Percentiles rank a stretch among this genome's conserved stretches.
These are phyloP conservation scores for Carabus problematicus DNA, from an alignment of 2,888 invertebrate genomes.

Conservation along the genomic window DNA sequence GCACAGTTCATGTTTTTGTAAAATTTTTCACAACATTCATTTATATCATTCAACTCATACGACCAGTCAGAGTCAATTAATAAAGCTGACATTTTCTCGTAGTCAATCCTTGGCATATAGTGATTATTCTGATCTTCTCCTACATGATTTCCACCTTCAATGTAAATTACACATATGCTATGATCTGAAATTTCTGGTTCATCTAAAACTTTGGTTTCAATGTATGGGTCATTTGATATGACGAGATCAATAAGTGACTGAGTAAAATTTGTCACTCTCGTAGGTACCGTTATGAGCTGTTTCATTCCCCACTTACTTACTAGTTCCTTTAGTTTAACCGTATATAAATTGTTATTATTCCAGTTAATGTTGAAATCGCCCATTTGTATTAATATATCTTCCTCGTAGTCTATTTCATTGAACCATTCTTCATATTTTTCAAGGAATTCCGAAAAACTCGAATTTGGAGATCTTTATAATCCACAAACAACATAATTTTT, in stretches of 20 bases:
- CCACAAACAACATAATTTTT: slow-evolving; percentile 5
- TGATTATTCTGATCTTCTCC: background rate
- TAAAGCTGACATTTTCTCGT: background rate
- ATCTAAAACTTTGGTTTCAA: background rate
- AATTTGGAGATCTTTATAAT: background rate
- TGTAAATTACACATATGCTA: background rate
- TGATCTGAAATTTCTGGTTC: slow-evolving; percentile 2
- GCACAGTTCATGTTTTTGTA: background rate
- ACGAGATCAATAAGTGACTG: background rate
- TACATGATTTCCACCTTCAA: background rate
- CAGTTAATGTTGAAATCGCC: slow-evolving; percentile 6
- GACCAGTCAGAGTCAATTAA: background rate
- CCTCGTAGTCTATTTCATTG: background rate
- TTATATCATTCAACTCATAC: background rate
- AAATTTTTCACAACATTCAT: background rate
- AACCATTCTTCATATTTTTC: background rate
- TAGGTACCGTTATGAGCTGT: background rate
- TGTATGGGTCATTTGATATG: background rate
- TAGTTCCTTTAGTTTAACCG: background rate
- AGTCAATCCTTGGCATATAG: background rate
- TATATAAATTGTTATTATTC: background rate
- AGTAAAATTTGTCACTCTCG: background rate
- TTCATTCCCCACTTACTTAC: background rate
- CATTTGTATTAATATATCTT: background rate
- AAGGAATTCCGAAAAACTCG: background rate